Percentiles rank a stretch among this genome's conserved stretches.
These are phyloP conservation scores for Micropterix aruncella DNA, from an alignment of 2,888 invertebrate species.

Conservation along the genomic window DNA sequence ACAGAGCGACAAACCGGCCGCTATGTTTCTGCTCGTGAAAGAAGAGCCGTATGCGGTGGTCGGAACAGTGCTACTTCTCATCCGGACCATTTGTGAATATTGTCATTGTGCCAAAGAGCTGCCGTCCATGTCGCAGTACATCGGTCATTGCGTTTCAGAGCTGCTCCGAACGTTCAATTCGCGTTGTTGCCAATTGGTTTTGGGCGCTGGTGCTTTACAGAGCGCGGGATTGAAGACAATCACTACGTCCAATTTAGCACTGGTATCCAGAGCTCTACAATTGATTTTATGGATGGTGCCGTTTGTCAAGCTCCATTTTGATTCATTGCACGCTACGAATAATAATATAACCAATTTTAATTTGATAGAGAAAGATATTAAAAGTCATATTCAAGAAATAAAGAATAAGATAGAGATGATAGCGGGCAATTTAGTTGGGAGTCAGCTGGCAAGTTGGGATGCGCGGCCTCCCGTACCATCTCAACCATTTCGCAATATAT, in stretches of 20 bases:
- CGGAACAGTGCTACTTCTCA: constrained; percentile 70
- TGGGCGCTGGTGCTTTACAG: constrained; percentile 93
- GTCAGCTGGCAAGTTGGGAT: constrained; percentile 79
- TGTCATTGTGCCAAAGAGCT: constrained; percentile 69
- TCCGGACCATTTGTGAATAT: constrained; percentile 87
- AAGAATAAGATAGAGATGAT: constrained; percentile 83
- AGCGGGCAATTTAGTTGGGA: constrained; percentile 71
- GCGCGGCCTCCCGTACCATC: constrained; percentile 93
- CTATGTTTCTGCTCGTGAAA: constrained; percentile 45
- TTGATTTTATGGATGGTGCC: constrained; percentile 69
- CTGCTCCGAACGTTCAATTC: constrained; percentile 78
- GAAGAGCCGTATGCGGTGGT: constrained; percentile 65
- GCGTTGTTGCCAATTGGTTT: constrained; percentile 80
- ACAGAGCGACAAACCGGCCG: constrained; percentile 29
- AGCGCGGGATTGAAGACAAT: constrained; percentile 90
- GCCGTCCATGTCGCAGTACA: constrained; percentile 63
- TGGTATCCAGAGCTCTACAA: constrained; percentile 73
- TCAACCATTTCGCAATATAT: constrained; percentile 73
- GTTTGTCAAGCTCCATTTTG: constrained; percentile 54
- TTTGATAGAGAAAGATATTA: constrained; percentile 63
- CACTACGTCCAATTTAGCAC: constrained; percentile 84
- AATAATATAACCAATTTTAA: constrained; percentile 42
- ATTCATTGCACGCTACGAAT: constrained; percentile 38
- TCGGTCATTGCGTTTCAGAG: constrained; percentile 79
- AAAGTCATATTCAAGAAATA: constrained; percentile 85